Base-by-base conservation (phyloP, 2,888 invertebrate species). In the Agrilus mali region DNA sequence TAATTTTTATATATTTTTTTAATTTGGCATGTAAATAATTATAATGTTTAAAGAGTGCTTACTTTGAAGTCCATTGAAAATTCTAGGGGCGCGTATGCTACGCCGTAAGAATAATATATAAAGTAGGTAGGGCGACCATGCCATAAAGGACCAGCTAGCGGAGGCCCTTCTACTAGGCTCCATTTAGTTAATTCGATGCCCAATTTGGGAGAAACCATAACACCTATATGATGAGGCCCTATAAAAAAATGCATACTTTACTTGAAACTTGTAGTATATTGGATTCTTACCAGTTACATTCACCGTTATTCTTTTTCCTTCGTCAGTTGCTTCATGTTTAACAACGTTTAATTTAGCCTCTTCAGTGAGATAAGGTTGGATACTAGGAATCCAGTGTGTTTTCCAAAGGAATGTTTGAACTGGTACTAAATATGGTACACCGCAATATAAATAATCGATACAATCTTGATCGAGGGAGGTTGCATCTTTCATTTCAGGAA, bases 361-460 rank as follows among this genome's bases (percentile, higher is more conserved):
- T 43, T 68, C 65, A 33, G 61, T 64, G 42, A 75, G 64, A 36
- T 60, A 59, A 31, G 77, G 75, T 39, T 69, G 64, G 10, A 73
- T 69, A 15, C 73, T 75, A 36, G 73, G 72, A 49, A 78, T 63
- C 72, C 75, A 77, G 63, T 74, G 74, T 16, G 79, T 79, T 63
- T 68, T 72, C 73, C 74, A 73, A 53, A 86, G 69, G 56, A 84
- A 77, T 40, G 74, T 70, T 46, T 76, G 70, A 52, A 82, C 81
- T 33, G 88, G 87, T 63, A 86, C 78, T 59, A 78, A 75, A 68
- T 84, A 87, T 12, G 88, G 86, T 65, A 82, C 69, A 44, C 86
- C 87, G 67, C 87, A 88, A 67, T 83, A 86, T 51, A 80, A 65
- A 63, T 77, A 72, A 44, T 69, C 66, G 40, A 68, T 64, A 64